Conservation (phyloP, 1,140 invertebrate species). For the Bacillus rossius region DNA sequence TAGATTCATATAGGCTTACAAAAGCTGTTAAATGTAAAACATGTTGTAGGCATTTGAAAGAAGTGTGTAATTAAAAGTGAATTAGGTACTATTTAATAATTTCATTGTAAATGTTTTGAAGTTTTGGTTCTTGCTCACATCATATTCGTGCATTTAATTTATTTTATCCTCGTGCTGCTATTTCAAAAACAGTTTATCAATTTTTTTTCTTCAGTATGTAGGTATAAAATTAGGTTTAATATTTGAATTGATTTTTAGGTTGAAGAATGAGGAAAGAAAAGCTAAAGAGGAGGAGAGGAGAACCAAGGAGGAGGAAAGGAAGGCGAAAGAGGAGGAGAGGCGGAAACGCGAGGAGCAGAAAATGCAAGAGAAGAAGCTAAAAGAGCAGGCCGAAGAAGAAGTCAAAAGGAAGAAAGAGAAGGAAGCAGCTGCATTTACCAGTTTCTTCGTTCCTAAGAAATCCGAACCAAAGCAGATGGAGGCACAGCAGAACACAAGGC, state of each 20-base stretch:
- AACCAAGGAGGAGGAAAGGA: conserved; percentile 44
- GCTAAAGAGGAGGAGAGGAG: conserved; percentile 43
- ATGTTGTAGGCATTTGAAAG: no score
- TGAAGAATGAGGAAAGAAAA: conserved; percentile 11
- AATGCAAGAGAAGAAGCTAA: conserved; percentile 49
- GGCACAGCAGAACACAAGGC: conserved; percentile 26
- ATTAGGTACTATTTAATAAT: no score
- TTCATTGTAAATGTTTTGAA: no score
- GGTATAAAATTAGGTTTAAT: no score
- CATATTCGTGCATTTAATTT: no score
- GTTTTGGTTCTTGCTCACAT: no score
- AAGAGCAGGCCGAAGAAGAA: conserved; percentile 48
- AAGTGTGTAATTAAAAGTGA: no score
- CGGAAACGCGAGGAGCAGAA: conserved; percentile 61
- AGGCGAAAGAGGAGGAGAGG: conserved; percentile 48
- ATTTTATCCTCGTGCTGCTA: no score
- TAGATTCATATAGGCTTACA: no score
- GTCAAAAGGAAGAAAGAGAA: conserved; percentile 57
- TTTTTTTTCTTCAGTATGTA: no score
- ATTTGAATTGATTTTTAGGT: background rate
- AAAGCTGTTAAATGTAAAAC: no score
- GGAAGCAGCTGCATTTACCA: conserved; percentile 65
- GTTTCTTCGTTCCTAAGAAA: conserved; percentile 72
- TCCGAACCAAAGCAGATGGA: conserved; percentile 32
- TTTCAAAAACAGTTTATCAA: no score